Evolutionary conservation across 1,140 invertebrate genomes (phyloP).

Genomic region (Drosophila pseudoobscura): DNA sequence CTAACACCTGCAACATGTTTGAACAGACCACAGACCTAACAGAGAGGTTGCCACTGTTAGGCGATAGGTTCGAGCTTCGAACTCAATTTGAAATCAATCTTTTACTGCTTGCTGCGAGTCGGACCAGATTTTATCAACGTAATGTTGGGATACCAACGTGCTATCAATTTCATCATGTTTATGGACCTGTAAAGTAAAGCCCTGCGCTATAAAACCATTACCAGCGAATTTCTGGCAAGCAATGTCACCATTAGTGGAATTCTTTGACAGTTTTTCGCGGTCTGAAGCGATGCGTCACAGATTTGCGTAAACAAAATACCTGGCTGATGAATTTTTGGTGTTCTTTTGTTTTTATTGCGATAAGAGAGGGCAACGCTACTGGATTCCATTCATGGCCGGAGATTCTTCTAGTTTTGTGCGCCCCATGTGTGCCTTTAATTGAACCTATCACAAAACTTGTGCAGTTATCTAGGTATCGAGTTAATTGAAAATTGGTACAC

Average conservation of each 20-base stretch:
- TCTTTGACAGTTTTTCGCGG: conserved; percentile 3
- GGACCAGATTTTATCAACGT: conserved; percentile 12
- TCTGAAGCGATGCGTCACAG: conserved; percentile 16
- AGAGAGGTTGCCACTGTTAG: conserved; percentile 27
- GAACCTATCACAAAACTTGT: conserved; percentile 53
- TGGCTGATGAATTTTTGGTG: conserved; percentile 28
- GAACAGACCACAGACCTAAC: conserved; percentile 21
- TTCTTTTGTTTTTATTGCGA: conserved; percentile 38
- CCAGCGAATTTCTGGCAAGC: conserved; percentile 7
- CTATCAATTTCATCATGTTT: conserved; percentile 49
- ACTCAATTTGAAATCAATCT: conserved; percentile 18
- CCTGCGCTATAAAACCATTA: conserved; percentile 14
- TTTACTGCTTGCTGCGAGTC: conserved; percentile 1
- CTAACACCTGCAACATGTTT: conserved; percentile 49
- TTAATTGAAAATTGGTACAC: conserved; percentile 73
- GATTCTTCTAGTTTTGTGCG: conserved; percentile 41
- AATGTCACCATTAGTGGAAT: conserved; percentile 34
- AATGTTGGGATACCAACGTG: conserved; percentile 2
- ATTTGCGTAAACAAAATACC: conserved; percentile 64
- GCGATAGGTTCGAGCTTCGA: background rate
- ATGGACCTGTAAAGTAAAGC: conserved; percentile 3
- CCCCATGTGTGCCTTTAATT: conserved; percentile 41
- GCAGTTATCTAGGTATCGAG: conserved; percentile 54
- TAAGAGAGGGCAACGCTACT: conserved; percentile 59
- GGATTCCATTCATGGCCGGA: conserved; percentile 67